These are phyloP conservation scores for Lasioglossum pauxillum DNA, from an alignment of 2,888 invertebrate species.

Conservation along the genomic window DNA sequence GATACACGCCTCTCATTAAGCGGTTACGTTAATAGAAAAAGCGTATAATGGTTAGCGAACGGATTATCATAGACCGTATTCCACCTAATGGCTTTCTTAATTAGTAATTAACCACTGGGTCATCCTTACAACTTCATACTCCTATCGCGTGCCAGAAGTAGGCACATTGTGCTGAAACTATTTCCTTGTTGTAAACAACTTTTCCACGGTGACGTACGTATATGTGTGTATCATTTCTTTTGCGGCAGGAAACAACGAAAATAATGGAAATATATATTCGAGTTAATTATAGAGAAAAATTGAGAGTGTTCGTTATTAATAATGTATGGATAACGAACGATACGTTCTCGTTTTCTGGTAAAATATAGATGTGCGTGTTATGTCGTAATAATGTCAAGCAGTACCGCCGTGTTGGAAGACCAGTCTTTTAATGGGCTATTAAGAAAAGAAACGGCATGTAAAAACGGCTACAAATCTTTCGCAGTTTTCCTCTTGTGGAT, in stretches of 20 bases:
- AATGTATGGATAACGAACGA: not conserved
- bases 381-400: not conserved
- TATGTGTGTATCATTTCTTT: not conserved
- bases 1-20: conserved; percentile 12
- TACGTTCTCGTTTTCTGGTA: not conserved
- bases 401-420: not conserved
- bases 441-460: not conserved
- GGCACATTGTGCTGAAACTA: not conserved
- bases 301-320: not conserved
- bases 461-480: not conserved
- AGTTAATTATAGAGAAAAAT: not conserved
- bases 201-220: not conserved
- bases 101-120: conserved; percentile 21
- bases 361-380: not conserved
- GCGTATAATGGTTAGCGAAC: conserved; percentile 17
- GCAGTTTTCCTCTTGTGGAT: not conserved
- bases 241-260: not conserved
- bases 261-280: not conserved
- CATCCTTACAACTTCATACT: conserved; percentile 12
- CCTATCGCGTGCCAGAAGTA: not conserved
- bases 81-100: conserved; percentile 28
- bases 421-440: not conserved
- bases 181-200: conserved; percentile 9
- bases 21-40: conserved; percentile 34
- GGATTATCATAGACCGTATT: conserved; percentile 1